A percentile compares a stretch with the other conserved stretches of the same genome.
These are phyloP conservation scores for Entomobrya multifasciata DNA, from an alignment of 2,888 invertebrate genomes.

Conservation along the genomic window DNA sequence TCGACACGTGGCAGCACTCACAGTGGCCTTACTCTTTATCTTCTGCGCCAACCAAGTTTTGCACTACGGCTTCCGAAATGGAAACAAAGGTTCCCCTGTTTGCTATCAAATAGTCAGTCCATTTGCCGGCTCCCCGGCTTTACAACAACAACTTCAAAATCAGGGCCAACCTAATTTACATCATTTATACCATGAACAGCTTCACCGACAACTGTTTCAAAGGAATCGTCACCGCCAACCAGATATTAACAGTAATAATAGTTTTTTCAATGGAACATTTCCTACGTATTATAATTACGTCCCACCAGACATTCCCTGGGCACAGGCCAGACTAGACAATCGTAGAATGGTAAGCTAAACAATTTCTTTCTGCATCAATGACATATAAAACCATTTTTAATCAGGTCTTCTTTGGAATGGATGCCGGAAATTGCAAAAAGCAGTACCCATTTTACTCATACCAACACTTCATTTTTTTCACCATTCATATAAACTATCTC, in stretches of 20 bases:
- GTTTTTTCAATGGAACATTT: conserved; percentile 61
- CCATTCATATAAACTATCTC: too few relatives aligned
- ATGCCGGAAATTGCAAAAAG: background rate
- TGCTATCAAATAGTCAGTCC: conserved; percentile 78
- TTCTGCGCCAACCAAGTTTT: conserved; percentile 79
- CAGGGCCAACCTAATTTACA: conserved; percentile 48
- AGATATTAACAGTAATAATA: conserved; percentile 23
- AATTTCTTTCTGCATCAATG: background rate
- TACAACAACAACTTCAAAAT: conserved; percentile 51
- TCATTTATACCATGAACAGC: conserved; percentile 50
- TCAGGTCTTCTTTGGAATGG: background rate
- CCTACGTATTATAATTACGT: conserved; percentile 64
- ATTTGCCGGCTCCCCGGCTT: conserved; percentile 64
- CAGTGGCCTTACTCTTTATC: conserved; percentile 73
- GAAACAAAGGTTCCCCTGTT: conserved; percentile 72
- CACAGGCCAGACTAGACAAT: conserved; percentile 78
- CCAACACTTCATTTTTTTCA: too few relatives aligned
- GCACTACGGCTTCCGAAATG: conserved; percentile 66
- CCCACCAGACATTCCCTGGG: conserved; percentile 77
- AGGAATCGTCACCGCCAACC: background rate
- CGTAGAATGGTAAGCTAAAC: conserved; percentile 75
- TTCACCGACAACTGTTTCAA: conserved; percentile 41
- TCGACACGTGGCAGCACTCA: conserved; percentile 76
- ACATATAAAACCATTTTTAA: background rate
- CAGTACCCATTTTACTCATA: too few relatives aligned